These are phyloP conservation scores for Chromis chromis DNA, from an alignment of 2,797 vertebrate species.

Conservation along the genomic window DNA sequence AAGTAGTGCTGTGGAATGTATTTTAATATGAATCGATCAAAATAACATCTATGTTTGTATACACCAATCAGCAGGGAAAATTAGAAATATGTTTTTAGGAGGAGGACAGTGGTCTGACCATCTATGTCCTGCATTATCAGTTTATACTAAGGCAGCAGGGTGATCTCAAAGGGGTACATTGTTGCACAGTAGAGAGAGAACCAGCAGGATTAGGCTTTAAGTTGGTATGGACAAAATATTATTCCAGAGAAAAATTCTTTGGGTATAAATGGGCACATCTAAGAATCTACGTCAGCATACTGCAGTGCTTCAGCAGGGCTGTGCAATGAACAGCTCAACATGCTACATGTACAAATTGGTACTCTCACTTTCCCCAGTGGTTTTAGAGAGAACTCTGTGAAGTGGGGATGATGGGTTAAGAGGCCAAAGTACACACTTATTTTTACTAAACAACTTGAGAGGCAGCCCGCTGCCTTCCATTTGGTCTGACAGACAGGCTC, in stretches of 20 bases:
- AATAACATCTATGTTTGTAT: too few relatives aligned
- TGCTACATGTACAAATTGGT: slow-evolving; percentile 73
- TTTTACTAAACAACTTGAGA: slow-evolving; percentile 80
- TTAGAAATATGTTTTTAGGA: too few relatives aligned
- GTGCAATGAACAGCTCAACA: slow-evolving; percentile 61
- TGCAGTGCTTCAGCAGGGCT: slow-evolving; percentile 51
- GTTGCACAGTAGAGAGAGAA: slow-evolving; percentile 8
- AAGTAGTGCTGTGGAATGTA: too few relatives aligned
- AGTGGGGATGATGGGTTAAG: slow-evolving; percentile 62
- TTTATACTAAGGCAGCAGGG: slow-evolving; percentile 2
- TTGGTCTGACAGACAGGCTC: slow-evolving; percentile 77
- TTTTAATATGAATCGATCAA: too few relatives aligned
- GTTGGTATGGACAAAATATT: slow-evolving; percentile 38
- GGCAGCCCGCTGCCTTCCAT: slow-evolving; percentile 74
- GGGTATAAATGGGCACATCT: slow-evolving; percentile 32
- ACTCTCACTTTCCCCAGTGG: slow-evolving; percentile 67
- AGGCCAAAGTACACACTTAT: slow-evolving; percentile 84
- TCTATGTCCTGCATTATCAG: neutral
- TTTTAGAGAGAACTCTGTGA: slow-evolving; percentile 68
- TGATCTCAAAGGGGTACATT: slow-evolving; percentile 12
- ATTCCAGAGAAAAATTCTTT: slow-evolving; percentile 29
- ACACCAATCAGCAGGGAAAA: too few relatives aligned
- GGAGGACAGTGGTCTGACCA: too few relatives aligned
- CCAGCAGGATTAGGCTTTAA: slow-evolving; percentile 5
- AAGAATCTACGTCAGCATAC: slow-evolving; percentile 30